Evolutionary conservation across 2,113 vertebrate genomes (phyloP), one percentile per base, ranked within the genome.

Genomic region (Malurus melanocephalus): DNA sequence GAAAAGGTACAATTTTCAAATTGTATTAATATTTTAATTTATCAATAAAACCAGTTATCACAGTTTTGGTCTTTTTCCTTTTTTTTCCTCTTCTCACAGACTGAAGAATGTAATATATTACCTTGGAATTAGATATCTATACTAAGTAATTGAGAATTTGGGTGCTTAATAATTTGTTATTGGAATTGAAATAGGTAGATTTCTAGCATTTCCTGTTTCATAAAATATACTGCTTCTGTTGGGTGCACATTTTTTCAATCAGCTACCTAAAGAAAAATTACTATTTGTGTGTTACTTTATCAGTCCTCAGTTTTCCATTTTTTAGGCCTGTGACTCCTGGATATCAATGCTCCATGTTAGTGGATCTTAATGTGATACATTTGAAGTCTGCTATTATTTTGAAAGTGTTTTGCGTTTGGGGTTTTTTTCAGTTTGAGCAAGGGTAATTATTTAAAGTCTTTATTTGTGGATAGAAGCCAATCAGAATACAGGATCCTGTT

Each of bases 361-460:
- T 23, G 9, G 7, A 35, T 74, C 19, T 72, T 85, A 68, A 60
- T 85, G 40, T 40, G 55, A 80, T 71, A 66, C 48, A 35, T 91
- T 74, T 64, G 59, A 85, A 16, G 10, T 65, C 32, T 66, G 14
- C 40, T 61, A 14, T 87, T 89, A 89, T 43, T 75, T 48, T 40
- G 35, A 52, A 85, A 84, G 40, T 3, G 3, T 64, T 12, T 33
- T 74, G 30, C 23, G 23, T 35, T n/a, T 46, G 11, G 46, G 45
- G 20, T 13, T 48, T 51, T n/a, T 51, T 51, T 3, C 12, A 46
- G 20, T 62, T 55, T 52, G 40, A 94, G 51, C 35, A 78, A 52
- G 59, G n/a, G 42, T 81, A 69, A 87, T 62, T 74, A 90, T 87
- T 92, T 78, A 28, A 84, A 64, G 45, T 80, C 53, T 69, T 90